Evolutionary conservation across 2,113 vertebrate species (phyloP), one percentile per base, ranked within the genome.

Genomic region (Peromyscus leucopus): DNA sequence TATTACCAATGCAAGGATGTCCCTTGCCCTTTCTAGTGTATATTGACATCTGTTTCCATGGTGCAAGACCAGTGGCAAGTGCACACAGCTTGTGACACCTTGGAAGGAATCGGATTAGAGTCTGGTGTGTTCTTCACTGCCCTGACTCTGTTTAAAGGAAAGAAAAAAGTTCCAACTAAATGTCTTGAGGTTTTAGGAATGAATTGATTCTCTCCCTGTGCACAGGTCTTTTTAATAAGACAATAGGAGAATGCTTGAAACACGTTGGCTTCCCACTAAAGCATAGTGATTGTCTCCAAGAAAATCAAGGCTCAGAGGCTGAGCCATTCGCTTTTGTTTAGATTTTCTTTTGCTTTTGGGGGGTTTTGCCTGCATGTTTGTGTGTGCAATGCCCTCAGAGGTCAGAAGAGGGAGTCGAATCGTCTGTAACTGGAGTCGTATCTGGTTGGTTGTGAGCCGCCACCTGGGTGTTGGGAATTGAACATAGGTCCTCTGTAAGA

Each of bases 221-320:
- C 33, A 87, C 5, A 75, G 63, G 16, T 57, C 31, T 91, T 95
- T 93, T 76, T 67, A 87, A n/a, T 57, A 36, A 61, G 33, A 94
- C 65, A 91, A 96, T 55, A 55, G 63, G 55, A 42, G 9, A 83
- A 46, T 71, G 28, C 36, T 93, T 96, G 84, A 96, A 92, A 89
- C n/a, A 36, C 61, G 79, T 65, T 59, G 21, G 2, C 28, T 87
- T 46, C 19, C 36, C 91, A 86, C 51, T 67, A 8, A 91, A 90
- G 16, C 90, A 7, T 39, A 57, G 11, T 88, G 51, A 79, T 91
- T 75, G 10, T 71, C n/a, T 89, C 33, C 74, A 69, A 5, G 86
- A 51, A 95, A 93, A 75, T 94, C 69, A 72, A 75, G 10, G 90
- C 69, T 91, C n/a, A 7, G 10, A 80, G 46, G 39, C 74, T 94